A percentile compares a stretch with the other conserved stretches of the same genome.
phyloP scores from a whole-genome alignment of 2,888 invertebrate species.

The Sesamia inferens region DNA sequence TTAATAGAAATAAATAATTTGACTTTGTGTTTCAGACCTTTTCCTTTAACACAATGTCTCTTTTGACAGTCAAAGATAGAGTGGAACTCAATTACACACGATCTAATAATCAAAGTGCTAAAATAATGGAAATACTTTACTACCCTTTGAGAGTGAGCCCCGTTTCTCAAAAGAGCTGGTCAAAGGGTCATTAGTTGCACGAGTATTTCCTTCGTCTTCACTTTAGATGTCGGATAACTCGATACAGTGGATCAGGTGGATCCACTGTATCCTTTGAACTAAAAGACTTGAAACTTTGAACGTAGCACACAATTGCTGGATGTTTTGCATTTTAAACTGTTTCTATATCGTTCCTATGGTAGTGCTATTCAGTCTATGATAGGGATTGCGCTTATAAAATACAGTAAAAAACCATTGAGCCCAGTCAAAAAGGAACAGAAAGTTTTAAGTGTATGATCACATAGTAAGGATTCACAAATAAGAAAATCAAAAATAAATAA shows the following conservation, averaged over 20 bases:
- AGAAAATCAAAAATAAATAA: too few relatives aligned
- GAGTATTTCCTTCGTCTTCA: conserved; percentile 16
- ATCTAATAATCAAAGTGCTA: conserved; percentile 5
- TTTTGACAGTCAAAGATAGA: conserved; percentile 1
- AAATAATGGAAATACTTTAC: conserved; percentile 26
- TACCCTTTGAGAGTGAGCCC: conserved; percentile 1
- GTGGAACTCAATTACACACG: background rate
- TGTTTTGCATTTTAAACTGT: conserved; percentile 12
- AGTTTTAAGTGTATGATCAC: too few relatives aligned
- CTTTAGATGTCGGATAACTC: conserved; percentile 17
- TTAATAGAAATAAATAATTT: background rate
- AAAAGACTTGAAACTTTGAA: background rate
- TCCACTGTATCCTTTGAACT: conserved; percentile 29
- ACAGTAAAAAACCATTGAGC: too few relatives aligned
- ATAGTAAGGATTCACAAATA: too few relatives aligned
- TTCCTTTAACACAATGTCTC: background rate
- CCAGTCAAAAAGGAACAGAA: too few relatives aligned
- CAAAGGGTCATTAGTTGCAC: conserved; percentile 20
- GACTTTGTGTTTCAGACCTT: background rate
- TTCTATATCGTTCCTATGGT: too few relatives aligned
- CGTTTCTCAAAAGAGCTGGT: conserved; percentile 16
- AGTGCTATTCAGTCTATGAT: too few relatives aligned
- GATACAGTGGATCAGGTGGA: background rate
- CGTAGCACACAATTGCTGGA: background rate
- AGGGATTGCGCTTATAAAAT: too few relatives aligned